Evolutionary conservation across 2,888 invertebrate species (phyloP), one percentile per base, ranked within the genome.

Genomic region (Polyommatus iphigenia): DNA sequence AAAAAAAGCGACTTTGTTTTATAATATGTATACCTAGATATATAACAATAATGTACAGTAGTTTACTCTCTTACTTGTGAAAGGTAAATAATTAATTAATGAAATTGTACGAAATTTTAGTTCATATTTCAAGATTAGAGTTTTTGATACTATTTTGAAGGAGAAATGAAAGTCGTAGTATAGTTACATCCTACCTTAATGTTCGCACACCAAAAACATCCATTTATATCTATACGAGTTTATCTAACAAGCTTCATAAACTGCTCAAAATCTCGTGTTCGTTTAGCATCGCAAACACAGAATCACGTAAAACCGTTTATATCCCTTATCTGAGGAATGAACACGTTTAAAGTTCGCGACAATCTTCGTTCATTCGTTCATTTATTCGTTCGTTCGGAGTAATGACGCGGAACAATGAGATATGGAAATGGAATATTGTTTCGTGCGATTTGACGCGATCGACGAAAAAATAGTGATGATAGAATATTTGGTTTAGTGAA

Each of bases 391-490:
- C 77, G 59, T 77, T 78, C 73, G 72, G 71, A 76, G 76, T 76
- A 79, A 79, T 77, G 79, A 79, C 36, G 41, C 72, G 79, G 79
- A 79, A 79, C 78, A 78, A 79, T 78, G 76, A 79, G 79, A 79
- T 78, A 78, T 71, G 76, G 71, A 78, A 76, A 79, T 78, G 62
- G 76, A 77, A 77, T 77, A 78, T 79, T 78, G 79, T 77, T 76
- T 78, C 78, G 71, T 54, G 29, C 77, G 20, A 72, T 72, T 72
- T 41, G 41, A 72, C 67, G 57, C 57, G 57, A 59, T 78, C 29
- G 67, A 67, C 15, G 67, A 67, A 29, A 67, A 15, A 18, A 67
- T 2, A 15, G 0, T 18, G 13, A 20, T 3, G 20, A 20, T 20
- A 59, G 54, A 18, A 54, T 18, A 54, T 54, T 18, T 18, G 54